Percentiles rank a stretch among this genome's conserved stretches.
phyloP scores from a whole-genome alignment of 2,888 invertebrate genomes.

The Timandra comae region DNA sequence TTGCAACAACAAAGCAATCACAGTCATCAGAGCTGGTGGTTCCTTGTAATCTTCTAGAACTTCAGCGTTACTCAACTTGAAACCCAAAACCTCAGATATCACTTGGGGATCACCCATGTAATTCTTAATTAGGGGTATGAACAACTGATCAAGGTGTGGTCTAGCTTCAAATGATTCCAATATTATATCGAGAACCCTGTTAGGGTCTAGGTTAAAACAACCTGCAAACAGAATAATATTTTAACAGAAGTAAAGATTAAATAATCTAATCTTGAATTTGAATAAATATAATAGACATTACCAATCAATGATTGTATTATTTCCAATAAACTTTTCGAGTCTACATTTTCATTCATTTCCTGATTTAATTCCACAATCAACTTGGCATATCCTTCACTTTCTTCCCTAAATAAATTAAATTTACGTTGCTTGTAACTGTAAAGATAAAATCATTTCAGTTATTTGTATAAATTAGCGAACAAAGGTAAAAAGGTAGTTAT shows the following conservation, averaged over 20 bases:
- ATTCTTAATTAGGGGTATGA: conserved; percentile 87
- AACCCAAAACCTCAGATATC: conserved; percentile 95
- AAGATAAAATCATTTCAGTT: conserved; percentile 24
- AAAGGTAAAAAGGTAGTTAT: no score
- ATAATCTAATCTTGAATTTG: no score
- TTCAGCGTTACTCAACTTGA: conserved; percentile 87
- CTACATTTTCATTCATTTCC: conserved; percentile 80
- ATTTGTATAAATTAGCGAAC: no score
- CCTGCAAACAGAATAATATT: conserved; percentile 77
- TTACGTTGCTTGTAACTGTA: conserved; percentile 98
- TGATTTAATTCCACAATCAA: conserved; percentile 95
- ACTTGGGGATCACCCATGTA: conserved; percentile 90
- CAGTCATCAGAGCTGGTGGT: conserved; percentile 89
- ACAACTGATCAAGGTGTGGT: conserved; percentile 85
- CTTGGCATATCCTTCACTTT: conserved; percentile 99
- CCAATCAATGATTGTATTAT: conserved; percentile 96
- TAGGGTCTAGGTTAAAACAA: conserved; percentile 99
- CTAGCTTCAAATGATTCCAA: conserved; percentile 97
- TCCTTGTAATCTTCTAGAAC: conserved; percentile 78
- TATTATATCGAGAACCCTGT: conserved; percentile 96
- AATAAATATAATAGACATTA: no score
- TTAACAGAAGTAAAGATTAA: no score
- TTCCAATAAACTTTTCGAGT: conserved; percentile 85
- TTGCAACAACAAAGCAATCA: conserved; percentile 93
- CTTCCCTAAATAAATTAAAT: conserved; percentile 98